These are phyloP conservation scores for Meta bourneti DNA, from an alignment of 2,888 invertebrate genomes.

Conservation along the genomic window DNA sequence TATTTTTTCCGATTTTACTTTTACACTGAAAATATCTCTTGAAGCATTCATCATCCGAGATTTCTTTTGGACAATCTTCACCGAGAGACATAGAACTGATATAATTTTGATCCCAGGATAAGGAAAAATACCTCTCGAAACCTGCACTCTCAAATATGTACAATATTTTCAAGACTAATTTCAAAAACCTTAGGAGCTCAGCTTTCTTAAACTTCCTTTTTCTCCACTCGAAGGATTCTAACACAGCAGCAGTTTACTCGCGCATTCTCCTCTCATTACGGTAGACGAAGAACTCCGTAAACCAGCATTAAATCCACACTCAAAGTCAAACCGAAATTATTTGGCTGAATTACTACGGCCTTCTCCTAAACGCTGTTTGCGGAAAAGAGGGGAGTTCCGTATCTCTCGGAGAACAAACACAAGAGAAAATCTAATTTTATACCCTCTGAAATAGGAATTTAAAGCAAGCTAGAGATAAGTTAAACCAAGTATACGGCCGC, in stretches of 20 bases:
- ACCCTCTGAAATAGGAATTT: slow-evolving; percentile 36
- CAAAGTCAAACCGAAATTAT: slow-evolving; percentile 33
- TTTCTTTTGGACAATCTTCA: too few relatives aligned
- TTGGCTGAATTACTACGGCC: slow-evolving; percentile 7
- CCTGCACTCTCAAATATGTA: too few relatives aligned
- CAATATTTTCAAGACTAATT: too few relatives aligned
- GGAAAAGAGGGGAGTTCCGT: slow-evolving; percentile 7
- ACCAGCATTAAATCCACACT: slow-evolving; percentile 24
- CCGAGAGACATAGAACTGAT: too few relatives aligned
- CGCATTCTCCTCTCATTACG: slow-evolving; percentile 19
- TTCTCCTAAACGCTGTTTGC: background rate
- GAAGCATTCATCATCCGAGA: too few relatives aligned
- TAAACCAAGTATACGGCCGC: slow-evolving; percentile 15
- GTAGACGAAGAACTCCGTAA: slow-evolving; percentile 16
- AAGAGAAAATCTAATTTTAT: slow-evolving; percentile 46
- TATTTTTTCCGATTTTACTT: too few relatives aligned
- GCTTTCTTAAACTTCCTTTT: too few relatives aligned
- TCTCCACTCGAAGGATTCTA: background rate
- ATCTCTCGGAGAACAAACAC: slow-evolving; percentile 14
- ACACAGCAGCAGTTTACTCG: background rate
- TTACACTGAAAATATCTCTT: too few relatives aligned
- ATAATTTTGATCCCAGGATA: too few relatives aligned
- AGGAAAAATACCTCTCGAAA: too few relatives aligned
- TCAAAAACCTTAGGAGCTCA: too few relatives aligned
- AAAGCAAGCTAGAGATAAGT: slow-evolving; percentile 25